These are phyloP conservation scores for Plagiodera versicolora DNA, from an alignment of 2,888 invertebrate species.

Conservation along the genomic window DNA sequence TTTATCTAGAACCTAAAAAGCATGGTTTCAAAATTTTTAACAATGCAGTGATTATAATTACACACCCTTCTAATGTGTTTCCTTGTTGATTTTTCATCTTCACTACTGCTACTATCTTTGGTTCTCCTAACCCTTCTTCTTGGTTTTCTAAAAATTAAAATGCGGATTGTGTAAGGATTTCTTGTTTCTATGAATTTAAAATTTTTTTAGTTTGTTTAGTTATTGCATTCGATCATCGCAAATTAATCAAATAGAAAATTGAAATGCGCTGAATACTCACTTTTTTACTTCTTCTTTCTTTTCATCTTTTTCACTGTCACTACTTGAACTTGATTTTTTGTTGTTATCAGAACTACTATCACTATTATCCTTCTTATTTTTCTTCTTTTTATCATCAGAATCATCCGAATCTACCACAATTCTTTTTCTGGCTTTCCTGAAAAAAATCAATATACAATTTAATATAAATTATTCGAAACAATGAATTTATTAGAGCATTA, in stretches of 20 bases:
- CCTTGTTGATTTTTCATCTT: slow-evolving; percentile 53
- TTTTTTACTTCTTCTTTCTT: slow-evolving; percentile 31
- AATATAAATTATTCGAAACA: background rate
- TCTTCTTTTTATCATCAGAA: slow-evolving; percentile 27
- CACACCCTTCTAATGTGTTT: slow-evolving; percentile 62
- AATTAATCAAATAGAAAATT: too few species aligned
- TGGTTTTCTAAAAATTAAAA: slow-evolving; percentile 23
- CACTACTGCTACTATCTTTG: slow-evolving; percentile 49
- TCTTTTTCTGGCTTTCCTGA: slow-evolving; percentile 29
- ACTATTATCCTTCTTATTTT: slow-evolving; percentile 21
- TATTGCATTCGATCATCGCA: too few species aligned
- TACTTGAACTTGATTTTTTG: slow-evolving; percentile 21
- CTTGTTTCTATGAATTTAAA: too few species aligned
- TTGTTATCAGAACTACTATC: slow-evolving; percentile 16
- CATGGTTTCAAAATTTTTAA: slow-evolving; percentile 3
- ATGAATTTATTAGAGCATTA: background rate
- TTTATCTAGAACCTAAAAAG: slow-evolving; percentile 55
- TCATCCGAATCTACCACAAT: slow-evolving; percentile 41
- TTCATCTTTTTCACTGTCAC: slow-evolving; percentile 14
- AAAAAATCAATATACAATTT: background rate
- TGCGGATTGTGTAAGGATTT: background rate
- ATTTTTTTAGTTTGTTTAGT: too few species aligned
- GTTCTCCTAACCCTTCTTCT: slow-evolving; percentile 47
- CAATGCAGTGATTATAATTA: background rate
- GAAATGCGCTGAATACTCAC: slow-evolving; percentile 11